These are phyloP conservation scores for Ancistrus triradiatus DNA, from an alignment of 2,113 vertebrate genomes.

Conservation along the genomic window DNA sequence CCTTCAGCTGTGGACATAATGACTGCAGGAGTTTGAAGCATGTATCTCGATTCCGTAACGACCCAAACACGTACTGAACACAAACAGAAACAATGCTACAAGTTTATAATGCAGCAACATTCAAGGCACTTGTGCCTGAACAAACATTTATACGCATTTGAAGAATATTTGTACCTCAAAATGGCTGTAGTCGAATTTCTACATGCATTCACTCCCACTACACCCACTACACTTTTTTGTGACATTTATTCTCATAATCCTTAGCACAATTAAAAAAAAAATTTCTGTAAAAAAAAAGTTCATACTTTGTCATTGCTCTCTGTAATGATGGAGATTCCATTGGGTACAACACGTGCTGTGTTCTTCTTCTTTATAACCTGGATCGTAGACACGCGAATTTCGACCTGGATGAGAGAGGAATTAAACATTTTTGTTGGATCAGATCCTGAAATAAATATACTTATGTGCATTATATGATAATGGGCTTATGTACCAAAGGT, in stretches of 20 bases:
- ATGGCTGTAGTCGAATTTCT: too few relatives aligned
- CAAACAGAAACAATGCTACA: background rate
- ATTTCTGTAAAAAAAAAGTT: background rate
- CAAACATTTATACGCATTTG: too few relatives aligned
- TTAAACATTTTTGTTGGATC: too few relatives aligned
- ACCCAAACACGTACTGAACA: constrained; percentile 73
- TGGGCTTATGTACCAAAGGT: too few relatives aligned
- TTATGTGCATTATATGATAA: too few relatives aligned
- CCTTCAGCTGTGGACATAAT: constrained; percentile 63
- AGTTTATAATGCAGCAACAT: background rate
- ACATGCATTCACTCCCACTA: too few relatives aligned
- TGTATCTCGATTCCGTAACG: constrained; percentile 63
- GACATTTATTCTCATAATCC: too few relatives aligned
- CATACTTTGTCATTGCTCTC: constrained; percentile 72
- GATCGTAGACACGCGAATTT: constrained; percentile 61
- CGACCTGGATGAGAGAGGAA: constrained; percentile 54
- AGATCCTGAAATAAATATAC: too few relatives aligned
- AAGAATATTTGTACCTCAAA: too few relatives aligned
- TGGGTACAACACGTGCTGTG: constrained; percentile 67
- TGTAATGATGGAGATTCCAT: constrained; percentile 70
- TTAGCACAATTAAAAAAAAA: too few relatives aligned
- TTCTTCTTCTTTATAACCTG: constrained; percentile 73
- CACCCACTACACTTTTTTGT: too few relatives aligned
- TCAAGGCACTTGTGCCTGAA: background rate
- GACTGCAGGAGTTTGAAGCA: constrained; percentile 64